These are phyloP conservation scores for Drosophila repleta DNA, from an alignment of 1,140 invertebrate genomes.

Conservation along the genomic window DNA sequence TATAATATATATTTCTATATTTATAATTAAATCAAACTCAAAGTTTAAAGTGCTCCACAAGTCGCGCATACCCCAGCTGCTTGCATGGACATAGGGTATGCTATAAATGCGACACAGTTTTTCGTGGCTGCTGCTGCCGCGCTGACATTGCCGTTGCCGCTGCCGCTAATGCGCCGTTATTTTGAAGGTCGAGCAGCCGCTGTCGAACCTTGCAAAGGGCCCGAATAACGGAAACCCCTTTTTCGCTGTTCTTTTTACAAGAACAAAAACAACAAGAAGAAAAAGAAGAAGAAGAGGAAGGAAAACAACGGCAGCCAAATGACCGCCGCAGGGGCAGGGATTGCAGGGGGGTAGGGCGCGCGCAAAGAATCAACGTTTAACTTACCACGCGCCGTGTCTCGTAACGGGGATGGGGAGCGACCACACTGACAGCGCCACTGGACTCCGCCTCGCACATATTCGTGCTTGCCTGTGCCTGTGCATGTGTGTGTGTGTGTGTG, in stretches of 20 bases:
- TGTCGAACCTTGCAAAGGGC: conserved; percentile 23
- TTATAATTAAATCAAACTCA: no score
- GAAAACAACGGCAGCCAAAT: conserved; percentile 33
- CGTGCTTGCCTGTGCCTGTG: background rate
- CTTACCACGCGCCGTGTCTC: conserved; percentile 78
- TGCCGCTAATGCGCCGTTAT: conserved; percentile 67
- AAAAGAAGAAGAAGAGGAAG: no score
- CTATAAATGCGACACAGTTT: conserved; percentile 41
- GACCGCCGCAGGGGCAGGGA: conserved; percentile 1
- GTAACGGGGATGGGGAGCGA: conserved; percentile 50
- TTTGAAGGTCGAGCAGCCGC: conserved; percentile 72
- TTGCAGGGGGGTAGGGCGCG: background rate
- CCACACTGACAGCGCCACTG: conserved; percentile 12
- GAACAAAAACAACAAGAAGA: no score
- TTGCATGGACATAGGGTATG: conserved; percentile 21
- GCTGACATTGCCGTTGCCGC: conserved; percentile 1
- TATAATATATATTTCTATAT: no score
- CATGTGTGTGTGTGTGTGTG: conserved; percentile 8
- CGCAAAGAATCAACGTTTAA: conserved; percentile 53
- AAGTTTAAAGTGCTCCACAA: background rate
- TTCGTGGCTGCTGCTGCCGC: conserved; percentile 7
- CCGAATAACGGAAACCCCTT: conserved; percentile 60
- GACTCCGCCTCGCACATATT: conserved; percentile 5
- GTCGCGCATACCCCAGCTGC: background rate
- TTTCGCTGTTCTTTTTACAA: conserved; percentile 66